Evolutionary conservation across 2,113 vertebrate species (phyloP).

Genomic region (Dryoscopus gambensis): DNA sequence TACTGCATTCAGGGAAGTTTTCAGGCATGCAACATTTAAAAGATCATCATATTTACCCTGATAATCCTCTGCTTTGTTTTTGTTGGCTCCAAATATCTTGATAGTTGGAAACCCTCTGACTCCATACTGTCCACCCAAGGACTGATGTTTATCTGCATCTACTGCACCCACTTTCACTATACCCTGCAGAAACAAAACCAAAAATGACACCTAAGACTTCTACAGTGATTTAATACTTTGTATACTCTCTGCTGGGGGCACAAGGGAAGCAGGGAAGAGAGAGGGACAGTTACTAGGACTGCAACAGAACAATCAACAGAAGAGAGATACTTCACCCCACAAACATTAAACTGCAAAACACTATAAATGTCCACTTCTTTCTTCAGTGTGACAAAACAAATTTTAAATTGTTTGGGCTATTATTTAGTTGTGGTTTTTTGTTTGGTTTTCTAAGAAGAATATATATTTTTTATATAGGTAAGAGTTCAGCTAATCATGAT

Average conservation of each 20-base stretch:
- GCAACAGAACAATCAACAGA: background rate
- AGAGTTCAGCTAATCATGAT: background rate
- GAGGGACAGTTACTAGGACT: background rate
- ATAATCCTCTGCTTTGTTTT: conserved; percentile 93
- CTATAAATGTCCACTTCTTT: background rate
- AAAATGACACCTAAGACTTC: background rate
- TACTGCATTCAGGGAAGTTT: background rate
- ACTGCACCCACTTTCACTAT: conserved; percentile 94
- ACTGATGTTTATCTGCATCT: conserved; percentile 91
- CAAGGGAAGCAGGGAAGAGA: background rate
- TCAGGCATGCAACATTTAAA: background rate
- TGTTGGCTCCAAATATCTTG: conserved; percentile 94
- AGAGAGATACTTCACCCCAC: background rate
- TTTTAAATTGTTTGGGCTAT: background rate
- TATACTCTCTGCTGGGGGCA: background rate
- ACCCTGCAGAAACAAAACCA: conserved; percentile 72
- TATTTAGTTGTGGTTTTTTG: background rate
- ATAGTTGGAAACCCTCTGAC: conserved; percentile 94
- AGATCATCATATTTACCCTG: conserved; percentile 79
- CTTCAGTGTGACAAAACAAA: background rate
- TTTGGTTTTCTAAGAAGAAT: background rate
- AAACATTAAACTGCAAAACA: background rate
- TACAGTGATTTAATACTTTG: background rate
- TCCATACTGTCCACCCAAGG: conserved; percentile 88
- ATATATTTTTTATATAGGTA: background rate